Percentiles rank a stretch among this genome's conserved stretches.
Evolutionary conservation across 2,797 vertebrate species (phyloP).

Genomic region (Chromobotia macracanthus): DNA sequence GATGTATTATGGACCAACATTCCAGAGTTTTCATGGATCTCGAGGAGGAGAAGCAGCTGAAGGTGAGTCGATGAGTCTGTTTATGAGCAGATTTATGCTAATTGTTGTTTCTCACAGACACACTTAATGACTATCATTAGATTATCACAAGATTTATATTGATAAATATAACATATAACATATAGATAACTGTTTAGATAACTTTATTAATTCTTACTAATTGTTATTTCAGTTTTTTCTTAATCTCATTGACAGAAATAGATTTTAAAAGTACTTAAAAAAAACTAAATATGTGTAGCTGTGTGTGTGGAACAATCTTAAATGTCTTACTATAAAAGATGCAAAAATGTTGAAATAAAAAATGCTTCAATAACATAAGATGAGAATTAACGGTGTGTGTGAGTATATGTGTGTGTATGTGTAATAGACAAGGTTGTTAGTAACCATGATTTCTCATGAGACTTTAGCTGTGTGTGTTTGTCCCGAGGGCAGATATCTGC

Average conservation of each 20-base stretch:
- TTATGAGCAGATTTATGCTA: background rate
- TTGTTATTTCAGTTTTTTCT: too few species aligned
- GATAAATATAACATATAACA: too few species aligned
- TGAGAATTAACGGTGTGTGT: background rate
- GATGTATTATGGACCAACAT: slow-evolving; percentile 17
- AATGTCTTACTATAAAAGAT: slow-evolving; percentile 25
- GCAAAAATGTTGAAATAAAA: slow-evolving; percentile 17
- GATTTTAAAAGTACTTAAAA: background rate
- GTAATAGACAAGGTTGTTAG: slow-evolving; percentile 43
- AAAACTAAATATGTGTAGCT: background rate
- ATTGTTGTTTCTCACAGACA: background rate
- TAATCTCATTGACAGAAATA: background rate
- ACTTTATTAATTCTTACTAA: too few species aligned
- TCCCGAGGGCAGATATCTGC: slow-evolving; percentile 31
- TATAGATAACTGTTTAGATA: background rate
- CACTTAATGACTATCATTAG: background rate
- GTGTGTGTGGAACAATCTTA: slow-evolving; percentile 45
- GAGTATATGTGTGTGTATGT: slow-evolving; percentile 12
- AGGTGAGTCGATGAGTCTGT: slow-evolving; percentile 18
- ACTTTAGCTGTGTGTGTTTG: slow-evolving; percentile 24
- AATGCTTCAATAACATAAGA: slow-evolving; percentile 9
- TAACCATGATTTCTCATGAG: slow-evolving; percentile 46
- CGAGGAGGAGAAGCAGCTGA: slow-evolving; percentile 35
- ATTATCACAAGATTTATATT: background rate
- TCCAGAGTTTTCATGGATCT: slow-evolving; percentile 28